These are phyloP conservation scores for Drosophila pruinosa DNA, from an alignment of 1,140 invertebrate genomes.

Conservation along the genomic window DNA sequence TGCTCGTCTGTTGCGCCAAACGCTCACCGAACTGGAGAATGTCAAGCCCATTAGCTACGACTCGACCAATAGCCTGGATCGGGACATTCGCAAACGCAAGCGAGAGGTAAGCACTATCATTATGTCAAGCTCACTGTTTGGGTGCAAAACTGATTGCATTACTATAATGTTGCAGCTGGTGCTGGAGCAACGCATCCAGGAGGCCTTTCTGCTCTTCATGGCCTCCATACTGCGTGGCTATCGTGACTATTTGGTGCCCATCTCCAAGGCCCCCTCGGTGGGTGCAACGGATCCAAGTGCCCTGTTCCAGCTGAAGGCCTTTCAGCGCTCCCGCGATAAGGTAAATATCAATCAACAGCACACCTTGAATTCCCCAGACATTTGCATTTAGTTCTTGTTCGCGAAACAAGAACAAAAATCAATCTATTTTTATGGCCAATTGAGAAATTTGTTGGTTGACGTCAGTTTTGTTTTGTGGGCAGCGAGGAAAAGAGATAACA, in stretches of 20 bases:
- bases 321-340: slow-evolving; percentile 86
- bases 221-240: slow-evolving; percentile 96
- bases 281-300: slow-evolving; percentile 97
- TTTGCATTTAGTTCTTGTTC: too few relatives aligned
- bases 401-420: not conserved
- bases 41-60: slow-evolving; percentile 83
- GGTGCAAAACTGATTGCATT: too few relatives aligned
- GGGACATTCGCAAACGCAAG: slow-evolving; percentile 85
- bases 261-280: slow-evolving; percentile 96
- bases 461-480: not conserved
- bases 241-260: slow-evolving; percentile 94
- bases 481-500: slow-evolving; percentile 1
- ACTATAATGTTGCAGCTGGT: slow-evolving; percentile 88
- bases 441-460: slow-evolving; percentile 5
- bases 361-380: not conserved
- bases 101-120: slow-evolving; percentile 82
- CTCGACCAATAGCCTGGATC: slow-evolving; percentile 85
- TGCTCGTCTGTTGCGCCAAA: slow-evolving; percentile 89
- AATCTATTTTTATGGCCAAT: slow-evolving; percentile 21
- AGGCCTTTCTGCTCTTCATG: slow-evolving; percentile 98
- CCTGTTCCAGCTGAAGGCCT: slow-evolving; percentile 96
- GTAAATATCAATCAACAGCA: slow-evolving; percentile 54
- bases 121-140: too few relatives aligned
- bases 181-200: slow-evolving; percentile 97
- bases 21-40: slow-evolving; percentile 87